Evolutionary conservation across 2,113 vertebrate genomes (phyloP), one percentile per base, ranked within the genome.

Genomic region (Falco punctatus): DNA sequence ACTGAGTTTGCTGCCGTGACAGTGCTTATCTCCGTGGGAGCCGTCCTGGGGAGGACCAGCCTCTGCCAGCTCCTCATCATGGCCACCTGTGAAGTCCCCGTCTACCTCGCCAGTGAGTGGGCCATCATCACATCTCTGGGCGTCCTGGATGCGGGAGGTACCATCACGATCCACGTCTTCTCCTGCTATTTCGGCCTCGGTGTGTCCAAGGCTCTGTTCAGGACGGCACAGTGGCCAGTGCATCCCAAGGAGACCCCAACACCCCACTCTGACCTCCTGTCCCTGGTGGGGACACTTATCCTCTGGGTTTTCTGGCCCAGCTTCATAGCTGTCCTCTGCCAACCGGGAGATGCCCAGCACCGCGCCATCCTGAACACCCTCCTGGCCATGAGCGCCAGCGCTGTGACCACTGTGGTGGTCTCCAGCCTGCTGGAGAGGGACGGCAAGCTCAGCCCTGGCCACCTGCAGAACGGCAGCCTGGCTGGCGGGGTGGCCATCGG

Each of bases 261-360:
- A 66, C 96, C 98, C 69, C 91, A 95, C 40, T 99, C 99, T 0
- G 98, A 99, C 90, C 91, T 99, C 58, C 74, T 98, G 35, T 98
- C 99, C 32, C 80, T 98, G 26, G 91, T 98, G 81, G 99, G 99
- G 18, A 98, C 96, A 0, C 96, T 99, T 92, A 98, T 99, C 89
- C 98, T 99, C 32, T 99, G 99, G 98, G 98, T 99, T 48, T 99
- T 99, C 93, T 99, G 98, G 98, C 98, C 98, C 18, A 98, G 98
- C 14, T 99, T 99, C 5, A 98, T 98, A 96, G 98, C 98, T 0
- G 95, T 98, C 11, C 95, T 98, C 49, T 98, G 98, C 57, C 90
- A 97, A 4, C 97, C 97, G 0, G 98, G 98, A 0, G 97, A 98
- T 8, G 97, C 97, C 49, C 98, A 99, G 75, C 98, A 98, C 88